Evolutionary conservation across 2,797 vertebrate genomes (phyloP), one percentile per base, ranked within the genome.

Genomic region (Anabacerthia variegaticeps): DNA sequence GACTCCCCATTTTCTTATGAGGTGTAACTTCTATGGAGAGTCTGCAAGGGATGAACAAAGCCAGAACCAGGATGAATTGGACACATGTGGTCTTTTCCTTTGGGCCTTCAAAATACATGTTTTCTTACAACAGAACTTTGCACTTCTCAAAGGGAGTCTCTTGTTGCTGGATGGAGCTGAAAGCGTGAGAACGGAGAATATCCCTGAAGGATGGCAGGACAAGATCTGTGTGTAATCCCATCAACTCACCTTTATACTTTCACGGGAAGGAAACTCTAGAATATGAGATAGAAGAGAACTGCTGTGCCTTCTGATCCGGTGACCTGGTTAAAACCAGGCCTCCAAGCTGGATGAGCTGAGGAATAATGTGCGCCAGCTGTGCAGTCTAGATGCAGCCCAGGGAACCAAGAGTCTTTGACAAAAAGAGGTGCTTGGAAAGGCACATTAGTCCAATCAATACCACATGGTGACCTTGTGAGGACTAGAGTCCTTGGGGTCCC

Each of bases 391-490:
- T 65, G 79, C 27, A 89, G 88, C 73, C 62, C 61, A 55, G 92
- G 88, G 88, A 96, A 95, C 89, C 82, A 77, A 85, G 62, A 81
- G 30, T 66, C 79, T 92, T 18, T 78, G 88, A 94, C 89, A 80
- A 88, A 92, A 91, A 92, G 91, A 55, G 73, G 69, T 7, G 8
- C 86, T 95, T 95, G 76, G 92, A 94, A 94, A 94, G 92, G 66
- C 85, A 90, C 88, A 72, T 96, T 88, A 90, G 76, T 79, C 76
- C 95, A 88, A 94, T 95, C 91, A 92, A 95, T 96, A 96, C 85
- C 95, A 97, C 96, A 93, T 95, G 95, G 94, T 93, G 93, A 97
- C 95, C 94, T 95, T 92, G 65, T 22, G 85, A 94, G 67, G 96
- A 95, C 93, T 74, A 41, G 68, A 88, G 48, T 96, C 96, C 95